Evolutionary conservation across 2,888 invertebrate species (phyloP), one percentile per base, ranked within the genome.

Genomic region (Drosophila atripex): DNA sequence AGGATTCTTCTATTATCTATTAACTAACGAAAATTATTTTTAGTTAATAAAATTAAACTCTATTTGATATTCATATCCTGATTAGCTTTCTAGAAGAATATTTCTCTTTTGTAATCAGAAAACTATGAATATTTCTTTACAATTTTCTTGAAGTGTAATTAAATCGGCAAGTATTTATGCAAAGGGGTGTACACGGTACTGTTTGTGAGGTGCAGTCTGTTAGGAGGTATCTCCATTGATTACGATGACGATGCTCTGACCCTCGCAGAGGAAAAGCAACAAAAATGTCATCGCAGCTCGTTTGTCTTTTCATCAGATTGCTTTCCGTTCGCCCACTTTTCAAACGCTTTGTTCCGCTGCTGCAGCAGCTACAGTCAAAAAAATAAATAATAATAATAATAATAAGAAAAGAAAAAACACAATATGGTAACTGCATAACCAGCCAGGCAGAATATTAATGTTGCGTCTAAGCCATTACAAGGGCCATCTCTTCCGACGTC

Each of bases 391-490:
- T 28, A 9, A 28, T 28, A 25, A 28, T 28, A 28, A 28, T 28
- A 28, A 28, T 2, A 28, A 28, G 8, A 28, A 28, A 8, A 28
- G 28, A 9, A 28, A 28, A 28, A 59, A 59, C 59, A 30, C 60
- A 54, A 60, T 52, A 52, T 45, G 52, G 52, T 61, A 70, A 70
- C 71, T 70, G 71, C 71, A 70, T 70, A 70, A 61, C 39, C 49
- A 49, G 47, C 63, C 50, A 51, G 61, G 70, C 50, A 35, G 70
- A 70, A 70, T 70, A 70, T 54, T 61, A 70, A 70, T 70, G 61
- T 61, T 54, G 70, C 61, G 59, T 32, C 53, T 70, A 54, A 70
- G 70, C 70, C 61, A 61, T 70, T 61, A 70, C 54, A 47, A 70
- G 60, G 50, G 38, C 60, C 70, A 60, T 60, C 68, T 68, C 69